These are phyloP conservation scores for Arion vulgaris DNA, from an alignment of 1,140 invertebrate genomes.

Conservation along the genomic window DNA sequence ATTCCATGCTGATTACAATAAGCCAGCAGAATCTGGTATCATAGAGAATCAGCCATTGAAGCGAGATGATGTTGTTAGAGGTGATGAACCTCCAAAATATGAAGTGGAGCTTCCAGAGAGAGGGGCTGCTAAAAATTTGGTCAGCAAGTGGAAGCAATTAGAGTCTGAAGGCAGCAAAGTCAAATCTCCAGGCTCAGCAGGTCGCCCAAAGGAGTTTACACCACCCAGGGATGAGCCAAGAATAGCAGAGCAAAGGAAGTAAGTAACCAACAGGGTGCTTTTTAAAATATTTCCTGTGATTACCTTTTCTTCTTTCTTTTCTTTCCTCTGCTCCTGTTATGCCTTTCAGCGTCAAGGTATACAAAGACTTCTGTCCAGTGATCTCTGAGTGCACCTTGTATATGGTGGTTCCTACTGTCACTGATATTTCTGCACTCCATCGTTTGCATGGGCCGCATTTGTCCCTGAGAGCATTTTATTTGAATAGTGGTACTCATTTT, in stretches of 20 bases:
- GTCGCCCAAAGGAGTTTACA: slow-evolving; percentile 64
- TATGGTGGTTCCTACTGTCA: too few species aligned
- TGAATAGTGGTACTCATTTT: too few species aligned
- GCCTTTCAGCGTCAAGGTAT: too few species aligned
- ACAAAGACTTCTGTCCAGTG: too few species aligned
- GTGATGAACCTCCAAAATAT: slow-evolving; percentile 44
- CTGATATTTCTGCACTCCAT: too few species aligned
- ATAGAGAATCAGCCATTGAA: slow-evolving; percentile 59
- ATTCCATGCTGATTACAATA: slow-evolving; percentile 53
- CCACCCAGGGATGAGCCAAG: slow-evolving; percentile 60
- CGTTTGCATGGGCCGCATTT: too few species aligned
- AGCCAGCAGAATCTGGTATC: slow-evolving; percentile 61
- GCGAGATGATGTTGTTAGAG: slow-evolving; percentile 53
- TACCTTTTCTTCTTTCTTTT: too few species aligned
- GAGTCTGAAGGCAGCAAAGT: slow-evolving; percentile 53
- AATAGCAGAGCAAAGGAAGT: slow-evolving; percentile 35
- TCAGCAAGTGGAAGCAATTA: slow-evolving; percentile 63
- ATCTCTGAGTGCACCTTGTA: too few species aligned
- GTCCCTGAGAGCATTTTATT: too few species aligned
- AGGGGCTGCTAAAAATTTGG: slow-evolving; percentile 63
- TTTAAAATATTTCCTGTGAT: too few species aligned
- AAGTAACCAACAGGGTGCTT: neutral
- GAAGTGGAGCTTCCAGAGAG: slow-evolving; percentile 64
- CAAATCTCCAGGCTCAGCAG: slow-evolving; percentile 44
- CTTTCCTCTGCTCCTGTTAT: too few species aligned